These are phyloP conservation scores for Gymnopithys bicolor DNA, from an alignment of 2,797 vertebrate species.

Conservation along the genomic window DNA sequence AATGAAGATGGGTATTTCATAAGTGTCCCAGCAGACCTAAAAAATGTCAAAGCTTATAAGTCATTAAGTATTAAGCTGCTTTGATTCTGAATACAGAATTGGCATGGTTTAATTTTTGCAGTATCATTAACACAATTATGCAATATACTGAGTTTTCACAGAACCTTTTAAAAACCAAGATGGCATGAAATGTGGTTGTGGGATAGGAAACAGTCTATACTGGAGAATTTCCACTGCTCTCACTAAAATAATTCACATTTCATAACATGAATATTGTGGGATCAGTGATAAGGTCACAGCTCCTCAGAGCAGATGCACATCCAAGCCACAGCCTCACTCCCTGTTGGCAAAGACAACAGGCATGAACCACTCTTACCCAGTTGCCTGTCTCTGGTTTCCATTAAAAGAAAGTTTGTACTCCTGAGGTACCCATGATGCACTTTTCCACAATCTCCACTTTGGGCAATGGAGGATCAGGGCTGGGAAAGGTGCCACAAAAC, in stretches of 20 bases:
- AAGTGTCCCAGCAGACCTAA: constrained; percentile 3
- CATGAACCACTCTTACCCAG: not conserved
- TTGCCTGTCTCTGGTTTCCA: not conserved
- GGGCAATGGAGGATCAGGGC: not conserved
- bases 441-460: not conserved
- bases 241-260: not conserved
- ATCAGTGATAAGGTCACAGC: not conserved
- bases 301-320: not conserved
- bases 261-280: not conserved
- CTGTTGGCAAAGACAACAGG: not conserved
- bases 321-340: not conserved
- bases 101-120: constrained; percentile 36
- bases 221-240: not conserved
- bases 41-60: constrained; percentile 51
- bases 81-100: constrained; percentile 41
- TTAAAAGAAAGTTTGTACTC: not conserved
- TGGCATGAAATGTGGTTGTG: not conserved
- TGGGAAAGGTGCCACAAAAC: not conserved
- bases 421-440: not conserved
- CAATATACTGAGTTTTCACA: not conserved
- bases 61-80: constrained; percentile 14
- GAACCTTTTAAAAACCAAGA: constrained; percentile 25
- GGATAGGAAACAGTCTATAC: not conserved
- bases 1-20: constrained; percentile 32
- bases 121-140: constrained; percentile 20